Base-by-base conservation (phyloP, 30 jellyfish, hydroid and myxozoan species). In the Hydractinia symbiolongicarpus region DNA sequence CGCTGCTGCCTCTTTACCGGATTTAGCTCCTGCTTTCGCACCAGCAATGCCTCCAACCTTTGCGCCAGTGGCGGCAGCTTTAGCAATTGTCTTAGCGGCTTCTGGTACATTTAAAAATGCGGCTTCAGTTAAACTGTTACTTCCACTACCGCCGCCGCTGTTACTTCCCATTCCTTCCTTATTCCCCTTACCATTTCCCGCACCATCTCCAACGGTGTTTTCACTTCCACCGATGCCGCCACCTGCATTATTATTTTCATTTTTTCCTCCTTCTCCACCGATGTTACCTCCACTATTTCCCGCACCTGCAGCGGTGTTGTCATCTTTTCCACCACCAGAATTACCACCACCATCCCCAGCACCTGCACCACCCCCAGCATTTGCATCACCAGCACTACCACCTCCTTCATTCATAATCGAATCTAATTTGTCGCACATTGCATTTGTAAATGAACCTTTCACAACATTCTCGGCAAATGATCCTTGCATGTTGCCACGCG, bases 401-500 rank as follows among this genome's bases (percentile, higher is more conserved):
- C 74, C 14, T 30, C 67, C 83, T 4, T 30, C 66, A 74, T 74
- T 50, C 54, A n/a, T 50, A 6, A 19, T 58, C 14, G 69, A 19
- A 58, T 67, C 44, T n/a, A 19, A 19, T 8, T 53, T 66, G 14
- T 10, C 66, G 54, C 67, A 11, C 15, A 66, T 55, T 50, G 13
- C 67, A 15, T 50, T 10, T 19, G 5, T 58, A 74, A 74, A 74
- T 49, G 51, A 20, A 20, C 97, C 97, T 81, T 78, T 61, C 54
- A 76, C 77, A 11, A 90, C 97, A 55, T 90, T 83, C 8, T 77
- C 81, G 53, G 75, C 82, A 70, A 84, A 90, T 72, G 72, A 73
- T 4, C 95, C 95, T 64, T 81, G 84, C 55, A 20, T 71, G 71
- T 90, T 90, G 13, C 97, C 97, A 52, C 93, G 79, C 30, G 95